Percentiles rank a stretch among this genome's conserved stretches.
These are phyloP conservation scores for Spizella passerina DNA, from an alignment of 2,797 vertebrate species.

Conservation along the genomic window DNA sequence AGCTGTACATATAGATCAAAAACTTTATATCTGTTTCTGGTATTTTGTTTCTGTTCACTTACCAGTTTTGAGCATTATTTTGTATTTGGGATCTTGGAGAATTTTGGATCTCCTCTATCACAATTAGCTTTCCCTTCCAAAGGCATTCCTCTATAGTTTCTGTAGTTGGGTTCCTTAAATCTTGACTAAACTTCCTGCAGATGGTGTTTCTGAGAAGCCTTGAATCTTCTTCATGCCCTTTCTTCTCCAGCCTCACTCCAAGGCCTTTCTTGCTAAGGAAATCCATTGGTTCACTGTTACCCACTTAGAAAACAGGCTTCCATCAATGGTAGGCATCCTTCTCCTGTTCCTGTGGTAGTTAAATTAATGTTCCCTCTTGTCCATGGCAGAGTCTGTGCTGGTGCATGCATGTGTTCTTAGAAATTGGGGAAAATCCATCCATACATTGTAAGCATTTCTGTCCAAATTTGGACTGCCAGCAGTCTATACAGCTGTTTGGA, in stretches of 20 bases:
- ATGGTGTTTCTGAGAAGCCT: background rate
- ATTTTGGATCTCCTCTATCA: background rate
- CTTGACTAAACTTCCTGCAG: background rate
- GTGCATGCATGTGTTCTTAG: background rate
- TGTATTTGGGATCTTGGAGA: background rate
- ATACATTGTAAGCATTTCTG: background rate
- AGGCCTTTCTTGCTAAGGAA: background rate
- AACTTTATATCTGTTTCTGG: background rate
- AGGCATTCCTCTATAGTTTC: background rate
- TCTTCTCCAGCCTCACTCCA: background rate
- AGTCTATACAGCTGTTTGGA: accelerated
- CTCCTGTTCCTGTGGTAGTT: background rate
- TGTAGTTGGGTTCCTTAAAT: background rate
- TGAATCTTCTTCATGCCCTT: background rate
- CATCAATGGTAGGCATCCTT: background rate
- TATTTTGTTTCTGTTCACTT: background rate
- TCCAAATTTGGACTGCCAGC: background rate
- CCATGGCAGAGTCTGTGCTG: background rate
- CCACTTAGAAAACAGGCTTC: background rate
- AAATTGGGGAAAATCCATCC: accelerated
- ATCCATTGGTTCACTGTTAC: background rate
- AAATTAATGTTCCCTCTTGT: background rate
- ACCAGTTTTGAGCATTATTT: background rate
- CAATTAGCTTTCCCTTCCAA: background rate
- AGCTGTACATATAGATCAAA: accelerated